Conservation (phyloP, 1,140 invertebrate species). For the Lasioglossum albipes region DNA sequence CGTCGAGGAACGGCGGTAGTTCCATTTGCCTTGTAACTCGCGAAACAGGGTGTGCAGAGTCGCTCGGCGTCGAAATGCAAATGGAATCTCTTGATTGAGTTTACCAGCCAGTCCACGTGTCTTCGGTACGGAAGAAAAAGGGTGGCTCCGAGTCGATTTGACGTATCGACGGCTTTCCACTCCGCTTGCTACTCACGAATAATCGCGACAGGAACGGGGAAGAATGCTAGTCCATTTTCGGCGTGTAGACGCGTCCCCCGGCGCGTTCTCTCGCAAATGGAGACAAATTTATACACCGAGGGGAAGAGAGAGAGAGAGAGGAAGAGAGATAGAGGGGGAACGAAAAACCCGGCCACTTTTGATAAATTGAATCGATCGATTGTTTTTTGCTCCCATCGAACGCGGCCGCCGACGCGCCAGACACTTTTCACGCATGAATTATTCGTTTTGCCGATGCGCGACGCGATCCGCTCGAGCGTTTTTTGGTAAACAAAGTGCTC, state of each 20-base stretch:
- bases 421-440: slow-evolving; percentile 37
- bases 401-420: not conserved
- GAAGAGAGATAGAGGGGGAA: no score
- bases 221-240: slow-evolving; percentile 42
- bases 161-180: slow-evolving; percentile 60
- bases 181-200: slow-evolving; percentile 44
- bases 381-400: slow-evolving; percentile 5
- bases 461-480: not conserved
- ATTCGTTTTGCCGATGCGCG: not conserved
- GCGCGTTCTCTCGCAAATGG: slow-evolving; percentile 30
- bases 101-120: slow-evolving; percentile 36
- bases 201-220: slow-evolving; percentile 43
- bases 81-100: slow-evolving; percentile 64
- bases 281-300: slow-evolving; percentile 44
- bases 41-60: slow-evolving; percentile 20
- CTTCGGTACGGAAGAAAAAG: slow-evolving; percentile 36
- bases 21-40: slow-evolving; percentile 16
- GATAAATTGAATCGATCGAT: slow-evolving; percentile 47
- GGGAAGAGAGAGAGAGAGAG: not conserved
- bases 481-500: not conserved
- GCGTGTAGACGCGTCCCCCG: slow-evolving; percentile 5
- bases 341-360: slow-evolving; percentile 15
- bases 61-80: slow-evolving; percentile 49
- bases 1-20: not conserved
- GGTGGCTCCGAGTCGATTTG: slow-evolving; percentile 42